Conservation (phyloP, 2,113 vertebrate genomes). For the Hyperoodon ampullatus region DNA sequence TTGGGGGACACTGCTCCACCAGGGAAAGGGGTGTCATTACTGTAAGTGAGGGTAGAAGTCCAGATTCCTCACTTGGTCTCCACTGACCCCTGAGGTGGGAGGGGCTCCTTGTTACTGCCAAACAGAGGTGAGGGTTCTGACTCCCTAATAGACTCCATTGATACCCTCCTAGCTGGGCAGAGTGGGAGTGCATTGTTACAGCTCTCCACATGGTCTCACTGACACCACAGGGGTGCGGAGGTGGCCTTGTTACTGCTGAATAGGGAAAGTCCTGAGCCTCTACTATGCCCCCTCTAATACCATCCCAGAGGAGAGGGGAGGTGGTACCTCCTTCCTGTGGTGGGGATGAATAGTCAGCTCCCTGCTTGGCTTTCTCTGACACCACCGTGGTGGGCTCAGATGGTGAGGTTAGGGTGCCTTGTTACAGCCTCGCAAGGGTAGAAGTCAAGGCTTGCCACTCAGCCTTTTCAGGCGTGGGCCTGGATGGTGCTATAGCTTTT, state of each 20-base stretch:
- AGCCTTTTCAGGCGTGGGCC: neutral
- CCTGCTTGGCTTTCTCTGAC: neutral
- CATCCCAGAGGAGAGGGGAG: neutral
- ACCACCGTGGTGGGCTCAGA: accelerated
- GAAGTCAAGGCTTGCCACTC: no score
- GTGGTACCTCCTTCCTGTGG: neutral
- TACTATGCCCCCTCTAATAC: neutral
- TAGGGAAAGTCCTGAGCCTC: neutral
- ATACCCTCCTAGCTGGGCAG: neutral
- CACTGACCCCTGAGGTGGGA: neutral
- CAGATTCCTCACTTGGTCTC: neutral
- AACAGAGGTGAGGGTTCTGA: neutral
- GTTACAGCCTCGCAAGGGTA: neutral
- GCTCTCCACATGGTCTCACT: neutral
- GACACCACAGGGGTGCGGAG: neutral
- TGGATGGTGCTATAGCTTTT: neutral
- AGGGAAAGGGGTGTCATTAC: neutral
- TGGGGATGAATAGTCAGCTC: neutral
- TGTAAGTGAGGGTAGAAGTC: neutral
- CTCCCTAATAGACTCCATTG: neutral
- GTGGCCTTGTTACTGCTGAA: neutral
- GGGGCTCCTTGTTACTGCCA: neutral
- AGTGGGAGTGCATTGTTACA: neutral
- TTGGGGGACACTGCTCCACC: neutral
- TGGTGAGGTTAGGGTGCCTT: no score